Percentiles rank a stretch among this genome's conserved stretches.
These are phyloP conservation scores for Ceraclea dissimilis DNA, from an alignment of 2,888 invertebrate species.

Conservation along the genomic window DNA sequence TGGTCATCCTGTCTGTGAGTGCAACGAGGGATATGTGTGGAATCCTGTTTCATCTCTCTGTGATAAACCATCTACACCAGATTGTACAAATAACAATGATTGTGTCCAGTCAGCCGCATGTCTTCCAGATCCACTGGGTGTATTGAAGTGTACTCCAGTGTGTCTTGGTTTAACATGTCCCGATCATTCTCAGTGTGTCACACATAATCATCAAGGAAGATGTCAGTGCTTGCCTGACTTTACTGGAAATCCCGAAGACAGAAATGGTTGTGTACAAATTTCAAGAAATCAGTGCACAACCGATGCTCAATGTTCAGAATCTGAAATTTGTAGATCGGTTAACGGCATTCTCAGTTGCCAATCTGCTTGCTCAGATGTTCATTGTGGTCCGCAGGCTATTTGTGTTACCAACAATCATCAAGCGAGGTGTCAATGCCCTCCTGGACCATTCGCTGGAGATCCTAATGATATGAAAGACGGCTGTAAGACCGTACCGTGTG, in stretches of 20 bases:
- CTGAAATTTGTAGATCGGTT: conserved; percentile 64
- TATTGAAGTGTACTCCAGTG: conserved; percentile 71
- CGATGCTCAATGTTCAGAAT: conserved; percentile 77
- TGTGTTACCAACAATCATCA: conserved; percentile 86
- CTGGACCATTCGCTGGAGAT: conserved; percentile 79
- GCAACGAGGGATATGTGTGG: conserved; percentile 71
- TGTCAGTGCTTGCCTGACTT: conserved; percentile 81
- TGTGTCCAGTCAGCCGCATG: conserved; percentile 67
- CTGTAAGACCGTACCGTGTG: conserved; percentile 74
- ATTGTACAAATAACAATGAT: conserved; percentile 63
- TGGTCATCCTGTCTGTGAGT: conserved; percentile 70
- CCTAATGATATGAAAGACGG: conserved; percentile 69
- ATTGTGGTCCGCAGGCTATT: conserved; percentile 80
- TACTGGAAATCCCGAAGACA: conserved; percentile 83
- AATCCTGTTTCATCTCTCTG: conserved; percentile 75
- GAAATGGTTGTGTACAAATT: conserved; percentile 73
- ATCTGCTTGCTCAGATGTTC: conserved; percentile 67
- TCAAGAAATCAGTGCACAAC: conserved; percentile 68
- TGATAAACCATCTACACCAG: conserved; percentile 81
- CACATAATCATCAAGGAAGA: conserved; percentile 62
- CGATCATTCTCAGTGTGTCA: conserved; percentile 72
- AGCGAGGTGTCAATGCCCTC: conserved; percentile 83
- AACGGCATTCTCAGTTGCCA: conserved; percentile 59
- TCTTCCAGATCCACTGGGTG: conserved; percentile 75
- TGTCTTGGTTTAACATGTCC: conserved; percentile 81